Evolutionary conservation across 2,113 vertebrate species (phyloP).

Genomic region (Callithrix jacchus): DNA sequence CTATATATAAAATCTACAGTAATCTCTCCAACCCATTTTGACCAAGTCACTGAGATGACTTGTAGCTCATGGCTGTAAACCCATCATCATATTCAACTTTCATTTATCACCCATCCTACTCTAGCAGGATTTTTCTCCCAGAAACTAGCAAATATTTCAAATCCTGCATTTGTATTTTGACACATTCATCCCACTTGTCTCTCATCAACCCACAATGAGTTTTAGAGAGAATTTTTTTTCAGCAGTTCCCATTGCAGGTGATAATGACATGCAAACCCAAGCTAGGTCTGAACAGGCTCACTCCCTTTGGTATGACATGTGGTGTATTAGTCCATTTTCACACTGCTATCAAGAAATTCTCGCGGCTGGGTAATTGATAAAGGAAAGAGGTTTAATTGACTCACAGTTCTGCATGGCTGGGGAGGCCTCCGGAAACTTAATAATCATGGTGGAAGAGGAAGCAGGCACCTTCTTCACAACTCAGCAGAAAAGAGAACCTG

Average conservation of each 20-base stretch:
- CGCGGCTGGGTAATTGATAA: no score
- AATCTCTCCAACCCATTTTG: background rate
- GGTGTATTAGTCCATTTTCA: background rate
- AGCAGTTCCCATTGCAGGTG: background rate
- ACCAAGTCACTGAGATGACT: background rate
- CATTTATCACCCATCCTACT: background rate
- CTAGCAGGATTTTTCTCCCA: background rate
- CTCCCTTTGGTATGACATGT: background rate
- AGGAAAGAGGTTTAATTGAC: no score
- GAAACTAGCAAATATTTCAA: constrained; percentile 49
- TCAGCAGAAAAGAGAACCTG: no score
- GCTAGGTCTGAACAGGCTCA: background rate
- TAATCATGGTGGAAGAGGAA: no score
- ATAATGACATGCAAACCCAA: background rate
- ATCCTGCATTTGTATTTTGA: constrained; percentile 30
- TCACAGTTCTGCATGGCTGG: no score
- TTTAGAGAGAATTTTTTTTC: background rate
- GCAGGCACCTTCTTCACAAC: no score
- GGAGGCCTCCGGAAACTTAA: no score
- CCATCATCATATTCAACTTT: background rate
- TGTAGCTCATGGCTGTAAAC: background rate
- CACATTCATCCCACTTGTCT: constrained; percentile 23
- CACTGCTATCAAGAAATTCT: no score
- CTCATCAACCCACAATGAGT: constrained; percentile 12
- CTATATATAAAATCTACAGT: background rate